These are phyloP conservation scores for Phrynocephalus guinanensis DNA, from an alignment of 2,797 vertebrate genomes.

Conservation along the genomic window DNA sequence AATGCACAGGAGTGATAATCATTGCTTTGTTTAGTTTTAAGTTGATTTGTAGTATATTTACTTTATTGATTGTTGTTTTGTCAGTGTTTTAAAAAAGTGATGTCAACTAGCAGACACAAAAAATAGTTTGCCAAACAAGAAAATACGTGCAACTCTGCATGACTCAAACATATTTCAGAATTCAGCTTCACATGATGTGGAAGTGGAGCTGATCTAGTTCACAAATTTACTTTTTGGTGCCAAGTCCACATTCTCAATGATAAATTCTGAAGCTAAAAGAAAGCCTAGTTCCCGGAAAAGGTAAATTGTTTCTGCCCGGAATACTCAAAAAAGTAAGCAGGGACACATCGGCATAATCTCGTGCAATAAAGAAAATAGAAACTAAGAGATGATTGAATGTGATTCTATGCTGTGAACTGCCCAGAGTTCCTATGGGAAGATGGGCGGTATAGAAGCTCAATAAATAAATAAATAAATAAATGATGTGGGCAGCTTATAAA, in stretches of 20 bases:
- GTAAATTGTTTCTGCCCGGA: neutral
- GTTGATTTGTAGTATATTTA: too few species aligned
- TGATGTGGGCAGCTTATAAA: neutral
- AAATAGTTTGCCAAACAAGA: neutral
- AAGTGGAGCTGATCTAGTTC: neutral
- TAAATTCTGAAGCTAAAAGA: neutral
- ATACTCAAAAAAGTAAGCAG: neutral
- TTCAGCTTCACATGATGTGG: neutral
- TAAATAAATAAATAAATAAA: too few species aligned
- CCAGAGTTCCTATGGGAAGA: too few species aligned
- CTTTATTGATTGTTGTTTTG: too few species aligned
- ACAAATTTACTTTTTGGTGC: too few species aligned
- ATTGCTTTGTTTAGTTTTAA: too few species aligned
- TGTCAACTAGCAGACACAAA: neutral
- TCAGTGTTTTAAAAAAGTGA: too few species aligned
- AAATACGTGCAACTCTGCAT: neutral
- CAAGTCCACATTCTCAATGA: too few species aligned
- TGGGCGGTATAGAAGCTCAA: too few species aligned
- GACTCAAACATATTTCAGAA: neutral
- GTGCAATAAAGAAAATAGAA: neutral
- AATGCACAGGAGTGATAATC: too few species aligned
- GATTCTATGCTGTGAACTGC: too few species aligned
- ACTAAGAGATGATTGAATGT: neutral
- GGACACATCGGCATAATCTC: neutral
- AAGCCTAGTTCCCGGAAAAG: neutral